These are phyloP conservation scores for Gouania willdenowi DNA, from an alignment of 2,797 vertebrate genomes.

Conservation along the genomic window DNA sequence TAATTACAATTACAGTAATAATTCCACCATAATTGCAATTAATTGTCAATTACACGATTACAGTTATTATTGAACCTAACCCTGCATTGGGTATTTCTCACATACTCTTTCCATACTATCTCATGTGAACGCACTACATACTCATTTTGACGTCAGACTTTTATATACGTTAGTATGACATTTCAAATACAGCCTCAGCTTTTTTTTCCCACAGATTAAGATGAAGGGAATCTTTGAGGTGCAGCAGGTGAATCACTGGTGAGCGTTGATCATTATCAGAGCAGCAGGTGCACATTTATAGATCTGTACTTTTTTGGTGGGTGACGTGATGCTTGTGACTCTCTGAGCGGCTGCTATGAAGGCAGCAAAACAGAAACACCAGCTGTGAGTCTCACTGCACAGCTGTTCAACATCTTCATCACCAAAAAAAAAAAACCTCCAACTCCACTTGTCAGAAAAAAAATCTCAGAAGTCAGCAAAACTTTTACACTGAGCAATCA, in stretches of 20 bases:
- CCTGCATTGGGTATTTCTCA: too few relatives aligned
- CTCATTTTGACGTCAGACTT: too few relatives aligned
- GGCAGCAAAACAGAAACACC: constrained; percentile 39
- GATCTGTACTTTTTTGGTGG: constrained; percentile 14
- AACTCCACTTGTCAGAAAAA: constrained; percentile 33
- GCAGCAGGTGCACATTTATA: constrained; percentile 32
- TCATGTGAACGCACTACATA: too few relatives aligned
- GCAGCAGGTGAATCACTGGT: constrained; percentile 16
- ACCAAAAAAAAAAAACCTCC: constrained; percentile 18
- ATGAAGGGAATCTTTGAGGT: constrained; percentile 1
- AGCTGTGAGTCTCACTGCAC: constrained; percentile 30
- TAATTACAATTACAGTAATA: too few relatives aligned
- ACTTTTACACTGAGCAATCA: constrained; percentile 60
- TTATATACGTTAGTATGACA: too few relatives aligned
- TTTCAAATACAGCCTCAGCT: too few relatives aligned
- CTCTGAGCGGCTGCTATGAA: constrained; percentile 30
- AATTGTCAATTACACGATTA: too few relatives aligned
- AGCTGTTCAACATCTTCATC: constrained; percentile 16
- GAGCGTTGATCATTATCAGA: constrained; percentile 6
- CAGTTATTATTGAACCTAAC: too few relatives aligned
- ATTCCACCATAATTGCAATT: too few relatives aligned
- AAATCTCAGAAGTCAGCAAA: constrained; percentile 58
- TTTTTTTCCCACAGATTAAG: too few relatives aligned
- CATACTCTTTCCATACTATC: too few relatives aligned
- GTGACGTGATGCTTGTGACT: constrained; percentile 27